Base-by-base conservation (phyloP, 2,113 vertebrate genomes). In the Oncorhynchus clarkii region DNA sequence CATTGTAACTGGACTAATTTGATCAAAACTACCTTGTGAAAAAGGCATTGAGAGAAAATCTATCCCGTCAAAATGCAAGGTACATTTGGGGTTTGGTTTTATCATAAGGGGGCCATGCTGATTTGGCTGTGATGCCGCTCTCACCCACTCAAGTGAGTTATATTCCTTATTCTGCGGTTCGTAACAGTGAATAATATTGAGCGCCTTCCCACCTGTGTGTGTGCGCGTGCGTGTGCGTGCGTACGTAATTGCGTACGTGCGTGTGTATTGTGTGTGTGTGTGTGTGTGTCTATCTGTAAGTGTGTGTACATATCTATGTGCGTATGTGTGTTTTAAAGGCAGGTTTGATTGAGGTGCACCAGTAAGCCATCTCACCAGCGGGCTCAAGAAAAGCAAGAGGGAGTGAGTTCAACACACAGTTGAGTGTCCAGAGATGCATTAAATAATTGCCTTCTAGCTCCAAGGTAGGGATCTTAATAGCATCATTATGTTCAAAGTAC, bases 1-100 rank as follows among this genome's bases (percentile, higher is more conserved):
- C 79, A 75, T 71, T 78, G 72, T 90, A 90, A 92, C 88, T 87
- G 84, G 83, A 85, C 83, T 84, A 76, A 88, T 87, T 90, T 87
- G 82, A 88, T 89, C 85, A 85, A 74, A 34, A 77, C 81, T 71
- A 84, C 72, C 66, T 81, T 83, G 68, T 80, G 83, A 82, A 86
- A 85, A 85, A 76, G 78, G 77, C 79, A 84, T 71, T 77, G 82
- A 64, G 77, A 82, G 78, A 79, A 85, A 69, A 45, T 9, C 39
- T 45, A 45, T 45, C 9, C 39, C 8, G 8, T 9, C 39, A 11
- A 45, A 45, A 45, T 22, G 26, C 26, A 54, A 54, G 51, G 16
- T 4, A 1, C 18, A 54, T 54, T 54, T 54, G 20, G 60, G 22
- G 60, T n/a, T n/a, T 12, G 60, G 60, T 9, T 54, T 18, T 18